Conservation (phyloP, 1,140 invertebrate genomes). For the Microplitis demolitor region DNA sequence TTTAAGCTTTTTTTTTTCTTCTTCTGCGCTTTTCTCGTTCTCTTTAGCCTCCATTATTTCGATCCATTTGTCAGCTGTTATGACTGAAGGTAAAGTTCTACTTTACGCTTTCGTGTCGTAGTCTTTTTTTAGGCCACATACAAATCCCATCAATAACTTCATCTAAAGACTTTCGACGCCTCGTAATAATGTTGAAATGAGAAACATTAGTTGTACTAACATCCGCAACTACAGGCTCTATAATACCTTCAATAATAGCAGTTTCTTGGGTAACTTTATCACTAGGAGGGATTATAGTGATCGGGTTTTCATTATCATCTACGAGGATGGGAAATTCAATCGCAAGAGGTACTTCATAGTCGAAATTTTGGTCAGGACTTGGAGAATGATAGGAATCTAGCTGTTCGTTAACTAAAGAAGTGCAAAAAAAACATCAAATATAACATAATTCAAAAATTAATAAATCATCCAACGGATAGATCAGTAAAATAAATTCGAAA, state of each 20-base stretch:
- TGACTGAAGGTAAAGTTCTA: conserved; percentile 30
- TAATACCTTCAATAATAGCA: neutral
- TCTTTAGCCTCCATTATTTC: conserved; percentile 25
- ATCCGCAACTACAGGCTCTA: neutral
- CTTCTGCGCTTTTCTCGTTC: conserved; percentile 10
- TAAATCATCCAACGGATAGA: conserved; percentile 6
- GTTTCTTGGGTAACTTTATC: neutral
- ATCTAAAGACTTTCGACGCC: conserved; percentile 15
- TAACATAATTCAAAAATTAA: conserved; percentile 13
- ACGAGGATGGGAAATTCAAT: conserved; percentile 4
- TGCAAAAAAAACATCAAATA: conserved; percentile 10
- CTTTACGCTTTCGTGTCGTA: neutral
- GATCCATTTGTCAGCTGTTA: conserved; percentile 33
- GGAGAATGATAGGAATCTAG: neutral
- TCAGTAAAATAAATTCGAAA: neutral
- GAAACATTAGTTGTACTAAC: conserved; percentile 2
- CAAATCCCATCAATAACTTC: neutral
- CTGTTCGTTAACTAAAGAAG: conserved; percentile 12
- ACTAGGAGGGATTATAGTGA: neutral
- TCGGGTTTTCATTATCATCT: conserved; percentile 1
- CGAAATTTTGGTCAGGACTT: neutral
- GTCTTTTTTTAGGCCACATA: conserved; percentile 28
- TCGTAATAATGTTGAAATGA: neutral
- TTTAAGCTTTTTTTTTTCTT: conserved; percentile 13
- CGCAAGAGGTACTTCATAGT: neutral